Percentiles rank a stretch among this genome's conserved stretches.
Evolutionary conservation across 2,797 vertebrate genomes (phyloP).

Genomic region (Pelochelys cantorii): DNA sequence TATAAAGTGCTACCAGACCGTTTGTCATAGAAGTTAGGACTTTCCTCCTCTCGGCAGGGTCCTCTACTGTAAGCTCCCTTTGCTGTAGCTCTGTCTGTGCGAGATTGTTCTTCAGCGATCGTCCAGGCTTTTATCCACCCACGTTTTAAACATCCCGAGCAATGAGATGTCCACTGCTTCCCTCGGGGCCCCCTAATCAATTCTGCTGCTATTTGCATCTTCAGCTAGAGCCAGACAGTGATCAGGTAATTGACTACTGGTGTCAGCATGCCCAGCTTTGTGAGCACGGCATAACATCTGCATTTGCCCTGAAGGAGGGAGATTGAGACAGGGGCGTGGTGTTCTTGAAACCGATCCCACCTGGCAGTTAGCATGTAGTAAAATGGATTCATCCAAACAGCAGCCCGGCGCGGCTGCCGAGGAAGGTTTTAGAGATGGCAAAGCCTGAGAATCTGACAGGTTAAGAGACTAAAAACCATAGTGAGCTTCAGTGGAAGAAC

Average conservation of each 20-base stretch:
- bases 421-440: neutral
- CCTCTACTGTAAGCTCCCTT: neutral
- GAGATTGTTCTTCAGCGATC: neutral
- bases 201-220: neutral
- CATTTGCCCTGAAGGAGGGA: fast-evolving
- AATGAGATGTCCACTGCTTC: neutral
- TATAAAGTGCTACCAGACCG: too few species aligned
- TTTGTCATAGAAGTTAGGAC: neutral
- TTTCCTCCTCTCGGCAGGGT: neutral
- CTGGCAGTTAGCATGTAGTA: neutral
- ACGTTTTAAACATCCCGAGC: neutral
- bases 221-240: fast-evolving
- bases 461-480: neutral
- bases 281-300: fast-evolving
- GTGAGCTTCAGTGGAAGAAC: neutral
- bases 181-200: fast-evolving
- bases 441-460: neutral
- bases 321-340: fast-evolving
- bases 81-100: neutral
- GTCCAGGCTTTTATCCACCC: neutral
- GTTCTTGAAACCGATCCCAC: neutral
- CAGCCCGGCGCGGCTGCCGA: neutral
- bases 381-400: neutral
- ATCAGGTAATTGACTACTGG: neutral
- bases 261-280: neutral